Conservation (phyloP, 2,113 vertebrate genomes). For the Calidris pugnax region DNA sequence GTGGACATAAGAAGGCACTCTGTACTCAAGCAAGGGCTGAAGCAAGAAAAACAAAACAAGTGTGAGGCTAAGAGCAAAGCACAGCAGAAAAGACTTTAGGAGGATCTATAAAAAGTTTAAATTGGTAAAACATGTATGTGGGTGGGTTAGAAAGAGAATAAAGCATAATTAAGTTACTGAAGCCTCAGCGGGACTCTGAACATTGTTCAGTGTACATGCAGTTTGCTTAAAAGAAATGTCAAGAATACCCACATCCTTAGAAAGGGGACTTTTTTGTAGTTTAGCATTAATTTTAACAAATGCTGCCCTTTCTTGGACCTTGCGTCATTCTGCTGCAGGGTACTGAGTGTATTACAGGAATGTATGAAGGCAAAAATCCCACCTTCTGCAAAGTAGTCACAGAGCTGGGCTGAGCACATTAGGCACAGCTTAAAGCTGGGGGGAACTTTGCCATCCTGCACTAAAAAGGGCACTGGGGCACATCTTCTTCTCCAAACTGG, state of each 20-base stretch:
- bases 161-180: constrained; percentile 16
- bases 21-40: background rate
- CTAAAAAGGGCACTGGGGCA: background rate
- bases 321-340: background rate
- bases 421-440: background rate
- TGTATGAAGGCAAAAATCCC: background rate
- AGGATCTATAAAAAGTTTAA: constrained; percentile 49
- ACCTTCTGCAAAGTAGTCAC: background rate
- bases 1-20: background rate
- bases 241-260: constrained; percentile 34
- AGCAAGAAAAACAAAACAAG: background rate
- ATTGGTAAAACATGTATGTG: constrained; percentile 52
- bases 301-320: background rate
- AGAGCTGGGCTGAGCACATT: background rate
- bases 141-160: constrained; percentile 36
- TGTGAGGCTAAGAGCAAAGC: background rate
- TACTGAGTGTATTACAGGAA: background rate
- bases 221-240: constrained; percentile 41
- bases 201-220: background rate
- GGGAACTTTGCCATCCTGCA: background rate
- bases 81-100: constrained; percentile 13
- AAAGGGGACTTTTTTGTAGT: background rate
- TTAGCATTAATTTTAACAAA: background rate
- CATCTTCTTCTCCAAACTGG: background rate
- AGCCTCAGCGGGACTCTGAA: constrained; percentile 20